Evolutionary conservation across 2,797 vertebrate species (phyloP), one percentile per base, ranked within the genome.

Genomic region (Enteromius radiatus): DNA sequence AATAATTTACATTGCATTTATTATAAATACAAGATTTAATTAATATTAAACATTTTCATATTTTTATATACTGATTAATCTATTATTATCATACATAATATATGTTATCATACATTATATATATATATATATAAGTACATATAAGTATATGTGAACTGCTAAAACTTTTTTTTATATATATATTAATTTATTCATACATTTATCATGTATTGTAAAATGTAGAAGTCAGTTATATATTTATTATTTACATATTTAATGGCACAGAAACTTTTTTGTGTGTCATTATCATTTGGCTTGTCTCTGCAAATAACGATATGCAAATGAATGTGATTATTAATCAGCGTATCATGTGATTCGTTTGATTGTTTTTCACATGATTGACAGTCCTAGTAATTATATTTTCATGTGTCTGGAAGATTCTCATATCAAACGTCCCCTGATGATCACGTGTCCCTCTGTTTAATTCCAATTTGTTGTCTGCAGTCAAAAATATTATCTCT

Each of bases 381-480:
- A 0, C 15, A 19, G 61, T 4, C 4, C 15, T 70, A 69, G 38
- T 69, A 26, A 52, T 69, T 65, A 33, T 78, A 64, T 83, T 52
- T 31, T 43, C 14, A 79, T 43, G 38, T 21, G 36, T 36, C 43
- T 26, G 28, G 43, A 76, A 78, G 63, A 21, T 47, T 59, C 71
- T 80, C 36, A 5, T 36, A 15, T 75, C 41, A n/a, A 80, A 43
- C 45, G 47, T 74, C 56, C n/a, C 14, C 47, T 8, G 6, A 38
- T 65, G 73, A 67, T 43, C 28, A 63, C 36, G 33, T 8, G 19
- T 52, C 43, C 38, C 5, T 38, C n/a, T 9, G 26, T 56, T 26
- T 76, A 59, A 54, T 64, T 56, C 5, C 64, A 26, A 70, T 70
- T 26, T n/a, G 41, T 15, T 47, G 38, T 76, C 56, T 12, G 11